Conservation (phyloP, 1,140 invertebrate genomes). For the Drosophila cardini region DNA sequence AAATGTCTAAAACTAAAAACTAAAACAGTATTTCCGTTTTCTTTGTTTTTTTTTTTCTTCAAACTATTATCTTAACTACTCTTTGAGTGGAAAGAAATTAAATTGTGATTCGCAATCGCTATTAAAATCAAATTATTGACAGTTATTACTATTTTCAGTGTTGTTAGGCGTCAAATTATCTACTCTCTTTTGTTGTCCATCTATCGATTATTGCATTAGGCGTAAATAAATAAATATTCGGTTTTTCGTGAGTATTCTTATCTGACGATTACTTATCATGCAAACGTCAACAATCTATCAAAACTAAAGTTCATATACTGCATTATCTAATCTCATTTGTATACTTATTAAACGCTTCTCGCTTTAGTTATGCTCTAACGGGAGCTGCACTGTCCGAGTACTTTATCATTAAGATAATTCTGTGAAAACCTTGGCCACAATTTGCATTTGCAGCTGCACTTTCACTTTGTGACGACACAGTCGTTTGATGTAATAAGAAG, state of each 20-base stretch:
- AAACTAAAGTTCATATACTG: background rate
- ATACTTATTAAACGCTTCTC: constrained; percentile 3
- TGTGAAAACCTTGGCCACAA: too few relatives aligned
- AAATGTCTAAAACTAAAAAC: background rate
- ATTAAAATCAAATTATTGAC: background rate
- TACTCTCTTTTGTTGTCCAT: background rate
- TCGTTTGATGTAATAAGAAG: background rate
- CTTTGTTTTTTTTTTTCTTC: too few relatives aligned
- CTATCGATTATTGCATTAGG: constrained; percentile 1
- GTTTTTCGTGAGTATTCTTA: constrained; percentile 1
- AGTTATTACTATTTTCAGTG: background rate
- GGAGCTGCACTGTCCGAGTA: background rate
- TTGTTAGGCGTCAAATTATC: background rate
- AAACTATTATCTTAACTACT: too few relatives aligned
- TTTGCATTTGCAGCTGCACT: constrained; percentile 11
- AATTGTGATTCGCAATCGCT: too few relatives aligned
- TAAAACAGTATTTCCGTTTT: too few relatives aligned
- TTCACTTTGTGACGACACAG: constrained; percentile 17
- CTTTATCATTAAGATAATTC: too few relatives aligned
- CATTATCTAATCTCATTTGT: constrained; percentile 11
- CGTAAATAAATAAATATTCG: background rate
- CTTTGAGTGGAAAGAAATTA: too few relatives aligned
- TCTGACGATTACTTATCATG: background rate
- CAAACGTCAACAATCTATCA: background rate
- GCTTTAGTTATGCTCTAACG: background rate